Conservation (phyloP, 2,113 vertebrate species). For the Odocoileus virginianus region DNA sequence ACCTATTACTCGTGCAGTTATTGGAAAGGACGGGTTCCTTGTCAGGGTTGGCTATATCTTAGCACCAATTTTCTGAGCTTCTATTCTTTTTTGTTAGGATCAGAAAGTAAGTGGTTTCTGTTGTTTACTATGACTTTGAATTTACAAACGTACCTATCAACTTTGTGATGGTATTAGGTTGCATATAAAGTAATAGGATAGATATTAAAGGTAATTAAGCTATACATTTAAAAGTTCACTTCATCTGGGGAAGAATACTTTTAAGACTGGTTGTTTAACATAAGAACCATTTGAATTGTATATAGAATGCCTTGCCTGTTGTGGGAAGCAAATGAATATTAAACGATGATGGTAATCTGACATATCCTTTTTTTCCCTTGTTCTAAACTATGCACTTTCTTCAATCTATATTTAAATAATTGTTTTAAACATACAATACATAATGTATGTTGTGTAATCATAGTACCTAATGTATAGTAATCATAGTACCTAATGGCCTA, state of each 20-base stretch:
- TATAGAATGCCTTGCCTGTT: neutral
- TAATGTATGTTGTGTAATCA: neutral
- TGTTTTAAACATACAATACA: neutral
- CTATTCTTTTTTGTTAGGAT: constrained; percentile 95
- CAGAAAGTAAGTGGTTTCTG: constrained; percentile 87
- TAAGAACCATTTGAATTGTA: constrained; percentile 20
- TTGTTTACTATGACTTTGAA: constrained; percentile 45
- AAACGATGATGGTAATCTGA: neutral
- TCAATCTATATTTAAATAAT: neutral
- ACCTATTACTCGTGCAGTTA: constrained; percentile 99
- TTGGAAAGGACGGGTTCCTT: constrained; percentile 96
- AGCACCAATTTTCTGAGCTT: constrained; percentile 98
- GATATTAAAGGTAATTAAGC: constrained; percentile 34
- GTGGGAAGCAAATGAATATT: constrained; percentile 9
- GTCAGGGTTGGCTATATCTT: constrained; percentile 98
- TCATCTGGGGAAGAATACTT: constrained; percentile 12
- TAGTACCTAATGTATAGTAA: constrained; percentile 21
- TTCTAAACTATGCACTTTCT: constrained; percentile 17
- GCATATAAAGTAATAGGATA: constrained; percentile 16
- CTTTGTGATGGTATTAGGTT: constrained; percentile 29
- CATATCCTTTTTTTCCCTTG: neutral
- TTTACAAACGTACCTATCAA: neutral
- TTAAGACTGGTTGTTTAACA: constrained; percentile 12
- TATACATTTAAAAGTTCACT: constrained; percentile 17
- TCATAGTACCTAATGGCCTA: neutral